Base-by-base conservation (phyloP, 2,113 vertebrate species). In the Limanda limanda region DNA sequence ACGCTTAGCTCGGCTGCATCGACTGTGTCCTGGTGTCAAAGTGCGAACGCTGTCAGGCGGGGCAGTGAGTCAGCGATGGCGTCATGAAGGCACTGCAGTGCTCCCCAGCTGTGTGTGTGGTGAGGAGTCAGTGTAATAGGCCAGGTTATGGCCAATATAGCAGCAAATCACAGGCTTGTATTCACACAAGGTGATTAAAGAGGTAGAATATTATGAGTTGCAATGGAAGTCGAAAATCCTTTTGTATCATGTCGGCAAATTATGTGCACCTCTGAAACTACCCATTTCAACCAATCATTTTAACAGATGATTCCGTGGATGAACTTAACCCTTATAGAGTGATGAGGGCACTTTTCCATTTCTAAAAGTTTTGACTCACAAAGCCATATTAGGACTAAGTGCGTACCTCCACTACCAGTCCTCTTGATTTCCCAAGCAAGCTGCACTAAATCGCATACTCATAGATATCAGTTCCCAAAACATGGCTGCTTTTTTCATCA, bases 51-150 rank as follows among this genome's bases (percentile, higher is more conserved):
- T 59, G 81, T 86, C 74, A 77, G 76, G 82, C 59, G 5, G 61
- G 37, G 66, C 59, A 58, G 35, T 88, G 91, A 88, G 70, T 91
- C 87, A 86, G 66, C 35, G 13, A 60, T 83, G 80, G 78, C 72
- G 64, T 88, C 91, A 90, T 1, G n/a, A 52, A 47, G 78, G 51
- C 66, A 61, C 67, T 63, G 83, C 81, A 54, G 83, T 64, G 76
- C 31, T 75, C 71, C 40, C 70, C 56, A 17, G 70, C 51, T 62
- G 69, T 64, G 73, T 77, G 83, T 42, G 79, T 5, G 57, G 57
- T 69, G 63, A 55, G 64, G 65, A 54, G 71, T 51, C 37, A 20
- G 66, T 37, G 25, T 89, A 90, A 91, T 79, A 78, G 74, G 31
- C 68, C 24, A 18, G 86, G 85, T 89, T 80, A 88, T 76, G 72